phyloP scores from a whole-genome alignment of 2,888 invertebrate genomes.

The Ornithoptera alexandrae region DNA sequence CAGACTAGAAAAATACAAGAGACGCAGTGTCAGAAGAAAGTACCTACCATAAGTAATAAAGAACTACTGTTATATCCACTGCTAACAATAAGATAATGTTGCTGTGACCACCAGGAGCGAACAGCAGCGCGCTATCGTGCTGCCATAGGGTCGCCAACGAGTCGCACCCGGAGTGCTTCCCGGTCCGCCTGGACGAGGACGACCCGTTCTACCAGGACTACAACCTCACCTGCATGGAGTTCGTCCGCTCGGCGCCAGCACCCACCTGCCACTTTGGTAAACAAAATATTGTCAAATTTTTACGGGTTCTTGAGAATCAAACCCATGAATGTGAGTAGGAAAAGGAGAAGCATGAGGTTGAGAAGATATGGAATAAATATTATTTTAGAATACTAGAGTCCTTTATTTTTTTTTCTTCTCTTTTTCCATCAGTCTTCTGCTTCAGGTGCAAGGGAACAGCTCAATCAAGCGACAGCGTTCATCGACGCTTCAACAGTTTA shows the following conservation, averaged over 20 bases:
- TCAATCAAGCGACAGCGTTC: conserved; percentile 91
- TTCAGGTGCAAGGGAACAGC: conserved; percentile 87
- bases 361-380: too few relatives aligned
- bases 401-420: background rate
- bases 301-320: background rate
- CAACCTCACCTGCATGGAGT: conserved; percentile 90
- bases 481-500: conserved; percentile 93
- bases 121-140: conserved; percentile 87
- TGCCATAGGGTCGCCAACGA: conserved; percentile 80
- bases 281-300: background rate
- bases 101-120: conserved; percentile 61
- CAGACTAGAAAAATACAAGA: too few relatives aligned
- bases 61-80: too few relatives aligned
- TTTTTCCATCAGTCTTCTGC: conserved; percentile 15
- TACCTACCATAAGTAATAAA: too few relatives aligned
- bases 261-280: conserved; percentile 86
- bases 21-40: too few relatives aligned
- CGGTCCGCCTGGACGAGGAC: conserved; percentile 82
- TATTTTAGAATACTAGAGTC: background rate
- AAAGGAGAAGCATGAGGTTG: background rate
- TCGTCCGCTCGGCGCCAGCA: conserved; percentile 89
- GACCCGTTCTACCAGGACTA: conserved; percentile 85
- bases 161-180: conserved; percentile 89
- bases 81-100: too few relatives aligned
- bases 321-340: background rate